Percentiles rank a stretch among this genome's conserved stretches.
These are phyloP conservation scores for Mastomys natalensis DNA, from an alignment of 2,113 vertebrate species.

Conservation along the genomic window DNA sequence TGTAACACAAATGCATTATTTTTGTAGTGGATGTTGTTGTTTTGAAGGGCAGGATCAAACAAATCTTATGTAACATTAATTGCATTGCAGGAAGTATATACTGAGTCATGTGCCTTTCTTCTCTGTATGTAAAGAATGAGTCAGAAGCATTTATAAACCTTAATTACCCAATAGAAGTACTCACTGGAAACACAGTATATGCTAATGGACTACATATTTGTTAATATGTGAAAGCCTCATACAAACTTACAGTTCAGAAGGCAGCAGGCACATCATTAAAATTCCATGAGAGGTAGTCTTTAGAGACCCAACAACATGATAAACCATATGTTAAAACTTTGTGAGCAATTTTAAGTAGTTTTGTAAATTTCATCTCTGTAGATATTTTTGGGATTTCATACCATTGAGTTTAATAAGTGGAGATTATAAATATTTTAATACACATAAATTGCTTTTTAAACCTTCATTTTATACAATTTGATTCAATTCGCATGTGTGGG, in stretches of 20 bases:
- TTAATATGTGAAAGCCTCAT: conserved; percentile 26
- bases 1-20: neutral
- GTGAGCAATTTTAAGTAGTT: conserved; percentile 19
- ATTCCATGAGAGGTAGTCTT: neutral
- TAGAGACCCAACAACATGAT: conserved; percentile 14
- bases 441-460: neutral
- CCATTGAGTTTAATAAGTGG: neutral
- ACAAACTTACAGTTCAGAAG: conserved; percentile 1
- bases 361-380: neutral
- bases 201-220: neutral
- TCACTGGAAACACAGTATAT: neutral
- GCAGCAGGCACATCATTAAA: conserved; percentile 5
- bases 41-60: neutral
- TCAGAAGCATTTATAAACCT: conserved; percentile 19
- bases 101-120: neutral
- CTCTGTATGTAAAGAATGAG: neutral
- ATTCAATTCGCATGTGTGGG: neutral
- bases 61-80: neutral
- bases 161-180: neutral
- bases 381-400: neutral
- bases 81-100: neutral
- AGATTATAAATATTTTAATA: conserved; percentile 32
- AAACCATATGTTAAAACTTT: neutral
- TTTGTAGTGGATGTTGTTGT: neutral
- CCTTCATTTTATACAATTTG: neutral